Percentiles rank a stretch among this genome's conserved stretches.
These are phyloP conservation scores for Eilema depressum DNA, from an alignment of 2,888 invertebrate species.

Conservation along the genomic window DNA sequence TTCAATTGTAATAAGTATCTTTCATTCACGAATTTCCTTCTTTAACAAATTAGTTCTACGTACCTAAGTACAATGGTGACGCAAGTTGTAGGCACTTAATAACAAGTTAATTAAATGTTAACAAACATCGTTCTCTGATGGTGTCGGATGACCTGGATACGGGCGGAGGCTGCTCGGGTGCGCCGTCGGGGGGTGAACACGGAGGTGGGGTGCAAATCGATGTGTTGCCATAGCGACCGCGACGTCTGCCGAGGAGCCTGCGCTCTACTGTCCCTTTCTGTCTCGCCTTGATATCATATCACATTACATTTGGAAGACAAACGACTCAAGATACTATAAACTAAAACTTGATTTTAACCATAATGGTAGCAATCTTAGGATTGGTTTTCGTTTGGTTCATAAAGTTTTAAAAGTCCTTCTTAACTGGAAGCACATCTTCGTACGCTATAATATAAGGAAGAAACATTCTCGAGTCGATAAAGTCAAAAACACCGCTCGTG, in stretches of 20 bases:
- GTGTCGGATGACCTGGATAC: conserved; percentile 84
- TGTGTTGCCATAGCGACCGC: conserved; percentile 84
- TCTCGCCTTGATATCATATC: conserved; percentile 87
- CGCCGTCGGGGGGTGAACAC: conserved; percentile 43
- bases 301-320: conserved; percentile 62
- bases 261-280: conserved; percentile 86
- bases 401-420: conserved; percentile 47
- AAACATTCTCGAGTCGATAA: conserved; percentile 75
- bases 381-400: conserved; percentile 31
- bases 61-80: not conserved
- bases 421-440: conserved; percentile 62
- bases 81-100: conserved; percentile 11
- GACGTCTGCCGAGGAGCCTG: conserved; percentile 87
- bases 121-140: conserved; percentile 60
- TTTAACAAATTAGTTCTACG: not conserved
- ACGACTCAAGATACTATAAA: conserved; percentile 42
- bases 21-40: not conserved
- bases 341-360: conserved; percentile 18
- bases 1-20: too few species aligned
- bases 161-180: conserved; percentile 71
- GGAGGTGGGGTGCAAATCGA: conserved; percentile 80
- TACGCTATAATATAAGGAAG: conserved; percentile 82
- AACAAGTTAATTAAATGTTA: conserved; percentile 50
- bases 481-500: conserved; percentile 68
- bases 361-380: not conserved